Conservation (phyloP, 2,888 invertebrate genomes). For the Amblyjoppa fuscipennis region DNA sequence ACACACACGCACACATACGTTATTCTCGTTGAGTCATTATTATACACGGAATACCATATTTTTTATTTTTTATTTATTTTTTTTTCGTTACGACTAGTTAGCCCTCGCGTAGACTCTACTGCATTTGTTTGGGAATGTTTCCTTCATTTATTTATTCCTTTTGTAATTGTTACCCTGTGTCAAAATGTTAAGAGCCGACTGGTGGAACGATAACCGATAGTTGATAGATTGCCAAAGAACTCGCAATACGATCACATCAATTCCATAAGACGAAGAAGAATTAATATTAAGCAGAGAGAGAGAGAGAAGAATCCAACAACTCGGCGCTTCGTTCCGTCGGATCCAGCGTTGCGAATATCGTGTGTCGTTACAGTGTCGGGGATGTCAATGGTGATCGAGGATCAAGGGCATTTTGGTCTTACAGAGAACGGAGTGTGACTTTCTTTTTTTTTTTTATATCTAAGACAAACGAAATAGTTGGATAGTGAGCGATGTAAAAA, state of each 20-base stretch:
- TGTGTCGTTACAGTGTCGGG: constrained; percentile 34
- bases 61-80: constrained; percentile 30
- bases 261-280: constrained; percentile 37
- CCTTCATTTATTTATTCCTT: constrained; percentile 66
- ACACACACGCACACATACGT: constrained; percentile 7
- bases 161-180: constrained; percentile 83
- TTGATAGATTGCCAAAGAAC: neutral
- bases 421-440: neutral
- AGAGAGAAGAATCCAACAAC: neutral
- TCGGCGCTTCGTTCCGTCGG: constrained; percentile 62
- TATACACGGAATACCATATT: constrained; percentile 78
- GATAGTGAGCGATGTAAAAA: neutral
- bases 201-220: constrained; percentile 68
- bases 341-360: constrained; percentile 58
- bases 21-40: constrained; percentile 67
- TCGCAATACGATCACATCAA: constrained; percentile 33
- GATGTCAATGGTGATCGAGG: constrained; percentile 30
- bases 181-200: constrained; percentile 71
- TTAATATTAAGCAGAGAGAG: neutral
- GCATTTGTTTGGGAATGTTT: constrained; percentile 78
- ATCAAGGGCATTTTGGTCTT: constrained; percentile 46
- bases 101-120: constrained; percentile 63
- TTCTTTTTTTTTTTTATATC: neutral
- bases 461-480: constrained; percentile 11
- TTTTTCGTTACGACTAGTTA: constrained; percentile 55